These are phyloP conservation scores for Connochaetes taurinus DNA, from an alignment of 2,113 vertebrate species.

Conservation along the genomic window DNA sequence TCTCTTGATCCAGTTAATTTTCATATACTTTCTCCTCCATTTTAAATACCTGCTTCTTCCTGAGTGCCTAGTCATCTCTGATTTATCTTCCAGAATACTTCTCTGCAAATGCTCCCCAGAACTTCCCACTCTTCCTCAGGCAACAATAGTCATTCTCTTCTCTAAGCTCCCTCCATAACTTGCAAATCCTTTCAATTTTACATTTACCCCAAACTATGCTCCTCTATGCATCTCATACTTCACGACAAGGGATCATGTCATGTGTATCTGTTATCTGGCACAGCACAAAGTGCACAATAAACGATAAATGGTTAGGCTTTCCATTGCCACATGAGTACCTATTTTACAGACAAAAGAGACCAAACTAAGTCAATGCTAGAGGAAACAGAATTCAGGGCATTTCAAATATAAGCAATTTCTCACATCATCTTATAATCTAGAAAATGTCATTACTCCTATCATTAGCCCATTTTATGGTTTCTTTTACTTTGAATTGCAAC, in stretches of 20 bases:
- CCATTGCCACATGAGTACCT: neutral
- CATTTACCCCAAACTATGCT: neutral
- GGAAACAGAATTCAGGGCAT: neutral
- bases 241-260: neutral
- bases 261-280: neutral
- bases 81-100: neutral
- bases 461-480: neutral
- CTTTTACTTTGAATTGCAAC: neutral
- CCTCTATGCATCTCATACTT: neutral
- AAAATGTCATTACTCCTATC: neutral
- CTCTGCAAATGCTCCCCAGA: neutral
- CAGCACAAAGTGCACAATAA: neutral
- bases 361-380: neutral
- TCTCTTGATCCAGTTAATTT: neutral
- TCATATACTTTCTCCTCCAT: neutral
- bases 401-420: constrained; percentile 7
- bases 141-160: neutral
- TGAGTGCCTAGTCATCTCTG: neutral
- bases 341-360: neutral
- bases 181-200: neutral
- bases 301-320: neutral
- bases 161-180: neutral
- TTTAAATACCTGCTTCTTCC: neutral
- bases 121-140: neutral
- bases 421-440: neutral